Conservation (phyloP, 2,888 invertebrate species). For the Pollenia labialis region DNA sequence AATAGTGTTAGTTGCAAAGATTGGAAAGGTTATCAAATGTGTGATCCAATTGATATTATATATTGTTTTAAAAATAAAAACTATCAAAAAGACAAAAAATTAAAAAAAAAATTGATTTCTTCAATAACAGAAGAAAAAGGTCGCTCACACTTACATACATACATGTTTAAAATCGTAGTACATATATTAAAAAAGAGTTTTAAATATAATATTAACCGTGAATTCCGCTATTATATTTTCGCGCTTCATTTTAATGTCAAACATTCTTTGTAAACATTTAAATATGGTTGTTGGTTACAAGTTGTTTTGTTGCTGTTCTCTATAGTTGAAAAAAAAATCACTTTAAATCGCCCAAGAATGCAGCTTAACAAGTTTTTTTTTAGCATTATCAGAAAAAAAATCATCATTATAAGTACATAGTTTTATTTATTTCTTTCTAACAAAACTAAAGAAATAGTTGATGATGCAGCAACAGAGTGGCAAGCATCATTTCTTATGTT, state of each 20-base stretch:
- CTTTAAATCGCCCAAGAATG: conserved; percentile 65
- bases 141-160: too few relatives aligned
- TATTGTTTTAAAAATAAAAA: too few relatives aligned
- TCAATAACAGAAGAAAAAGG: too few relatives aligned
- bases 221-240: conserved; percentile 24
- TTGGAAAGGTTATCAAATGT: too few relatives aligned
- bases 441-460: conserved; percentile 1
- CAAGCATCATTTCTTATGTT: conserved; percentile 39
- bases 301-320: conserved; percentile 4
- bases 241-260: conserved; percentile 49
- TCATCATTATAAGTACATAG: conserved; percentile 43
- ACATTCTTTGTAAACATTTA: conserved; percentile 6
- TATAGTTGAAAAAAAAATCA: conserved; percentile 46
- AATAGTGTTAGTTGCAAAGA: too few relatives aligned
- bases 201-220: too few relatives aligned
- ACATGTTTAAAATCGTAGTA: too few relatives aligned
- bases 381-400: conserved; percentile 25
- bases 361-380: conserved; percentile 70
- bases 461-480: conserved; percentile 4
- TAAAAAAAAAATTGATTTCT: too few relatives aligned
- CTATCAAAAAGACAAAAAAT: too few relatives aligned
- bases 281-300: neutral
- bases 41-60: too few relatives aligned
- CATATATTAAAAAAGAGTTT: too few relatives aligned
- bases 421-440: conserved; percentile 4